phyloP scores from a whole-genome alignment of 1,140 invertebrate species.

The Arctopsyche grandis region DNA sequence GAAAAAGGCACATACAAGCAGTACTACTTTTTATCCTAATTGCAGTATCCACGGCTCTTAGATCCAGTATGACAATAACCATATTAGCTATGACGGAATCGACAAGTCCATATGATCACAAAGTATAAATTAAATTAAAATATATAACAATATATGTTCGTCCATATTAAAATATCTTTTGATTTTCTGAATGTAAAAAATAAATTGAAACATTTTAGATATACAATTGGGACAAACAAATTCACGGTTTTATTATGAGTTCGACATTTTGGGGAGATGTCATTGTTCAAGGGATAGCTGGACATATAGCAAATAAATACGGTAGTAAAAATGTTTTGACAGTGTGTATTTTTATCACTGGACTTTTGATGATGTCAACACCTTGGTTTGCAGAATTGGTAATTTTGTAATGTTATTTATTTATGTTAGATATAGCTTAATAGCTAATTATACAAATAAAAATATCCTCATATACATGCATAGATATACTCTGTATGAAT shows the following conservation, averaged over 20 bases:
- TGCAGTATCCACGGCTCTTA: constrained; percentile 55
- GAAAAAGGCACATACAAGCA: constrained; percentile 39
- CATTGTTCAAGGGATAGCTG: constrained; percentile 74
- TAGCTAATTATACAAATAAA: too few species aligned
- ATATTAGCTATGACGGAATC: constrained; percentile 64
- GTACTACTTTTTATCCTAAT: constrained; percentile 40
- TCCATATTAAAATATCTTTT: too few species aligned
- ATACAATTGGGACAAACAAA: constrained; percentile 70
- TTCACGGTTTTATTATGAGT: constrained; percentile 67
- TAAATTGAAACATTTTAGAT: constrained; percentile 54
- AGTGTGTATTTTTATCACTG: neutral
- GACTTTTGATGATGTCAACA: constrained; percentile 13
- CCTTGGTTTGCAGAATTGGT: constrained; percentile 16
- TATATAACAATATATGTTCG: too few species aligned
- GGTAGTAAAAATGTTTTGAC: constrained; percentile 71
- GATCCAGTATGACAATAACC: constrained; percentile 63
- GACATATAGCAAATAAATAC: constrained; percentile 71
- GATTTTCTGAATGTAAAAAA: too few species aligned
- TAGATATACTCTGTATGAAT: too few species aligned
- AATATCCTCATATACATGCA: too few species aligned
- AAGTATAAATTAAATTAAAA: too few species aligned
- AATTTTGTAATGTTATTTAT: neutral
- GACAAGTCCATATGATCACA: constrained; percentile 54
- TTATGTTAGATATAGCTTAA: too few species aligned
- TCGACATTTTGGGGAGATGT: constrained; percentile 74